A percentile compares a stretch with the other conserved stretches of the same genome.
Evolutionary conservation across 2,797 vertebrate species (phyloP).

Genomic region (Dendrocincla fuliginosa): DNA sequence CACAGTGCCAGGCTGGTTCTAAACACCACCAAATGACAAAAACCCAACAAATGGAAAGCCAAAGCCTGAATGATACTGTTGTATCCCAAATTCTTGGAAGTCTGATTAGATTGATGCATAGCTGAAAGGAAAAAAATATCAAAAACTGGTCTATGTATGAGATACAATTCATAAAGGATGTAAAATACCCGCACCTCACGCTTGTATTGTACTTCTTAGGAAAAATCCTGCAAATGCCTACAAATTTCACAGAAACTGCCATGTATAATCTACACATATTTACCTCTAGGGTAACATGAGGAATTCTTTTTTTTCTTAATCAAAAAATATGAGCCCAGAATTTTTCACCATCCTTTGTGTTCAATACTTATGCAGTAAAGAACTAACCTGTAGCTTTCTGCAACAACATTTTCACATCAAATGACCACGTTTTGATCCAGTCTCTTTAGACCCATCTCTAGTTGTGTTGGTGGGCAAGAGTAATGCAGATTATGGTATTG

Average conservation of each 20-base stretch:
- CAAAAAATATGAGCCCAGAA: not conserved
- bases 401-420: not conserved
- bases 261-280: not conserved
- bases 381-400: not conserved
- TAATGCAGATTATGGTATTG: not conserved
- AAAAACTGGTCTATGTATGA: not conserved
- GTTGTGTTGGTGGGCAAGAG: not conserved
- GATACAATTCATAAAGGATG: not conserved
- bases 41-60: not conserved
- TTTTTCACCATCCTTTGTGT: not conserved
- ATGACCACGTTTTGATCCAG: not conserved
- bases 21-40: rapidly evolving
- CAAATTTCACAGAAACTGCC: not conserved
- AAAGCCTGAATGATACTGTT: not conserved
- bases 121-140: not conserved
- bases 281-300: not conserved
- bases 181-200: not conserved
- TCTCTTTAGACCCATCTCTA: not conserved
- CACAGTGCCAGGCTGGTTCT: not conserved
- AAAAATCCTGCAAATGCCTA: not conserved
- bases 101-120: not conserved
- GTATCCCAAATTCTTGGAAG: not conserved
- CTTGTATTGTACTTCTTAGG: not conserved
- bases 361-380: not conserved
- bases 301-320: not conserved